phyloP scores from a whole-genome alignment of 2,113 vertebrate species.

The Galeopterus variegatus region DNA sequence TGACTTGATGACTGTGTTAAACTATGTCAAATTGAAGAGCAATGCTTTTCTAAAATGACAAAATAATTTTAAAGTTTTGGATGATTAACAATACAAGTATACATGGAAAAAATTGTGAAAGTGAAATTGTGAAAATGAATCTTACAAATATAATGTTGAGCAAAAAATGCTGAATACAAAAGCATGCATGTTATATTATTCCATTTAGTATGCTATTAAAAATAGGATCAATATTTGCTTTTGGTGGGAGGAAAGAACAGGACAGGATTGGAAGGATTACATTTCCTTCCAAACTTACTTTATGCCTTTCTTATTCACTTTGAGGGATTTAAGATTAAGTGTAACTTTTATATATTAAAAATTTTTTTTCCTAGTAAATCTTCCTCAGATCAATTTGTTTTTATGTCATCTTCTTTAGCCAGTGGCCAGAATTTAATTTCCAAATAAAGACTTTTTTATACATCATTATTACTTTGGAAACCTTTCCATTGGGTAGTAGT shows the following conservation, averaged over 20 bases:
- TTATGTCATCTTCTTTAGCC: neutral
- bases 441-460: neutral
- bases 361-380: neutral
- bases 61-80: neutral
- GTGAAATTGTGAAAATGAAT: neutral
- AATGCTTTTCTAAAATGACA: neutral
- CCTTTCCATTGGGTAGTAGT: neutral
- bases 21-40: neutral
- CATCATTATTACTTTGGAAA: neutral
- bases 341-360: neutral
- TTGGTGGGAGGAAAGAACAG: neutral
- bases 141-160: neutral
- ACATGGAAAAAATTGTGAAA: neutral
- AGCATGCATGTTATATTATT: neutral
- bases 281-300: neutral
- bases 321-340: neutral
- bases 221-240: neutral
- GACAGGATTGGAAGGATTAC: neutral
- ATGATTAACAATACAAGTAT: neutral
- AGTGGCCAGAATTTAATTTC: neutral
- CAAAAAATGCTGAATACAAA: neutral
- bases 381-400: neutral
- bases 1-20: neutral
- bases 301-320: neutral
- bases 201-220: neutral